phyloP scores from a whole-genome alignment of 2,113 vertebrate species.

The Connochaetes taurinus region DNA sequence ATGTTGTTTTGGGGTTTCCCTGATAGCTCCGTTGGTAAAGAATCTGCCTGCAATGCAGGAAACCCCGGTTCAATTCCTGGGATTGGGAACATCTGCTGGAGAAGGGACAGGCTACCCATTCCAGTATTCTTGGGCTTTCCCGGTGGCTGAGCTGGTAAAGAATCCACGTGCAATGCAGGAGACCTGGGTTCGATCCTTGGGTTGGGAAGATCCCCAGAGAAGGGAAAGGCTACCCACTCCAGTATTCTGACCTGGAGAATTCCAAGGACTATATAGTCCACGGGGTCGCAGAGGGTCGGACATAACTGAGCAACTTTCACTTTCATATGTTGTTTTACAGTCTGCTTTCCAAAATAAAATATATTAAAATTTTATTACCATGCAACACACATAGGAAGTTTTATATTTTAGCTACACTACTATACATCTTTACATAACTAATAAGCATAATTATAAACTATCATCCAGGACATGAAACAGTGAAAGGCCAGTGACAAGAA shows the following conservation, averaged over 20 bases:
- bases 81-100: background rate
- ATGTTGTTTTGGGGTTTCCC: background rate
- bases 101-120: background rate
- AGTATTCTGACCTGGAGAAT: background rate
- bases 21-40: background rate
- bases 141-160: background rate
- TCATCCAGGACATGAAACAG: background rate
- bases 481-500: background rate
- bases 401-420: background rate
- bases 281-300: fast-evolving
- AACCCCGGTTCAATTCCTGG: background rate
- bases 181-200: background rate
- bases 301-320: background rate
- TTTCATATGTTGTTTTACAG: background rate
- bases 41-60: background rate
- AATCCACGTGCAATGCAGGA: background rate
- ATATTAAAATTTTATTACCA: background rate
- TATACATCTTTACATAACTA: background rate
- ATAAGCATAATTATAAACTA: background rate
- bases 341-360: slow-evolving; percentile 35
- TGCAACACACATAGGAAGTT: background rate
- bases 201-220: background rate
- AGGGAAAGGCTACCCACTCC: background rate
- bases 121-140: background rate
- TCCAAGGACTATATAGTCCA: background rate